phyloP scores from a whole-genome alignment of 2,888 invertebrate species.

The Torymus tubicola region DNA sequence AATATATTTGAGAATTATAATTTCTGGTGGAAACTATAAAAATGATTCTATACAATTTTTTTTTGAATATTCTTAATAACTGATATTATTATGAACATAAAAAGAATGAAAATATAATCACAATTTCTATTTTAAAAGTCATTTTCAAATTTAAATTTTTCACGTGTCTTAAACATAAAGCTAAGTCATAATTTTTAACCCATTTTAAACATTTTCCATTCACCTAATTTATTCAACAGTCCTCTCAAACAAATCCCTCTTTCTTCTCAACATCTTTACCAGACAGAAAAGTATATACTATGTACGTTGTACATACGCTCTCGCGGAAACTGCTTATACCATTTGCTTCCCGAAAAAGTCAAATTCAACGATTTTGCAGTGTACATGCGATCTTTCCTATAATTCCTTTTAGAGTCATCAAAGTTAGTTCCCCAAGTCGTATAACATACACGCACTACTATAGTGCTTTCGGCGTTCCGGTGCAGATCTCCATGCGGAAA shows the following conservation, averaged over 20 bases:
- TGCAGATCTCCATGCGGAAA: conserved; percentile 45
- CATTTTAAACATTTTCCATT: conserved; percentile 18
- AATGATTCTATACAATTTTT: no score
- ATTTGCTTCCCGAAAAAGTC: conserved; percentile 40
- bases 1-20: no score
- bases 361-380: conserved; percentile 43
- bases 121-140: no score
- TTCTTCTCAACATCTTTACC: not conserved
- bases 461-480: conserved; percentile 52
- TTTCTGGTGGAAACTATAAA: no score
- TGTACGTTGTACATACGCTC: conserved; percentile 25
- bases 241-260: conserved; percentile 43
- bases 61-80: no score
- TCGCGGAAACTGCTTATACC: conserved; percentile 35
- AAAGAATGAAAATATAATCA: no score
- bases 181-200: no score
- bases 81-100: no score
- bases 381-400: conserved; percentile 26
- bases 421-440: conserved; percentile 39
- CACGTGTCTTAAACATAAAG: no score
- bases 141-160: no score
- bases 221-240: conserved; percentile 24
- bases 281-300: conserved; percentile 43
- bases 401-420: conserved; percentile 49
- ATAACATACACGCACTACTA: not conserved